phyloP scores from a whole-genome alignment of 2,888 invertebrate species.

The Incurvaria masculella region DNA sequence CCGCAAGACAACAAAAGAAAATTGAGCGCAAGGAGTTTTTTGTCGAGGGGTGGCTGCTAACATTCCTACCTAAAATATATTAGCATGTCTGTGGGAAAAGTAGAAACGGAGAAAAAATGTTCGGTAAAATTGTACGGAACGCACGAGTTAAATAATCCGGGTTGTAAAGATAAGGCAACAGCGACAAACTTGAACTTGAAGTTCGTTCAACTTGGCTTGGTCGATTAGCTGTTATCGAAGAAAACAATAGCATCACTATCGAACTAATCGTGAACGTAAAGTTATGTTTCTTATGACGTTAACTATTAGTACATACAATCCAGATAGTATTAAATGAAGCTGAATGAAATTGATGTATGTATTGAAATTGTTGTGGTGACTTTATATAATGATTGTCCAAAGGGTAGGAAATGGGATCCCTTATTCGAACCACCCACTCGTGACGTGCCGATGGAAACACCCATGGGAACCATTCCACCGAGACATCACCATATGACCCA shows the following conservation, averaged over 20 bases:
- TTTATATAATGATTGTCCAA: no score
- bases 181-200: not conserved
- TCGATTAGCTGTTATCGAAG: no score
- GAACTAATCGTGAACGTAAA: no score
- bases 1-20: not conserved
- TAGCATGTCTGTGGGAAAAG: not conserved
- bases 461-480: not conserved
- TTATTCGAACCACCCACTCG: not conserved
- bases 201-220: not conserved
- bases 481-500: slow-evolving; percentile 31
- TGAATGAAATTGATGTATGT: no score
- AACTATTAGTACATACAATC: no score
- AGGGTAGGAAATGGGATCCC: not conserved
- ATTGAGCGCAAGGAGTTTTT: not conserved
- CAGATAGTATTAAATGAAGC: no score
- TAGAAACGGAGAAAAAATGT: not conserved
- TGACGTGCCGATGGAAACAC: not conserved
- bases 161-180: not conserved
- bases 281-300: no score
- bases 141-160: not conserved
- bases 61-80: no score
- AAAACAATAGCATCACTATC: no score
- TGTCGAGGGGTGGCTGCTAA: not conserved
- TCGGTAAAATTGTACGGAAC: no score
- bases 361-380: no score